Evolutionary conservation across 2,888 invertebrate species (phyloP), one percentile per base, ranked within the genome.

Genomic region (Plemyria rubiginata): DNA sequence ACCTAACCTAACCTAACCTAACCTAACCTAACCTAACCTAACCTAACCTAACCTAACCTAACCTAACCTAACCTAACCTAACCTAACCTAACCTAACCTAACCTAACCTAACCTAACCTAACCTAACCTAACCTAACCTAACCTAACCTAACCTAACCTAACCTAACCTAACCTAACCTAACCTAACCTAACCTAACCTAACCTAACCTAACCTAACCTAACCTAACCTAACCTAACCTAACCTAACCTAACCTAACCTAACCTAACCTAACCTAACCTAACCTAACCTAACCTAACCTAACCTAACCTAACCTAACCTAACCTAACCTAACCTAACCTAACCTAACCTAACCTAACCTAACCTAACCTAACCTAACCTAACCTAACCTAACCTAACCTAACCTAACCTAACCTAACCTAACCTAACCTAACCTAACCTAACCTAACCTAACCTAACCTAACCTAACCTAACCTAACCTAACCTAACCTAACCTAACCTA

Each of bases 301-400:
- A 65, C 65, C 65, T 65, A 65, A 66, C 65, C 62, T 66, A 66
- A 66, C 60, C 65, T 62, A 55, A 61, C 55, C 48, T 48, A 55
- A 46, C 55, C 55, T 48, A 55, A 46, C 55, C 48, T 48, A 55
- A 46, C 55, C 48, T 46, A 55, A 55, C 55, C 55, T 55, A 55
- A 46, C 55, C 48, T 48, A 55, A 55, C 55, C 55, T 55, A 55
- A 55, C 55, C 55, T 55, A 55, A 55, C 55, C 55, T 55, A 55
- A 55, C 54, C 45, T 45, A 54, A 54, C 54, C 54, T 54, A 54
- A 54, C 54, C 54, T 54, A 54, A 54, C 54, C 55, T 55, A 55
- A 55, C 55, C 55, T 55, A 55, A 55, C 55, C 55, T 55, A 55
- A 55, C 55, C 55, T 53, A 53, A 53, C 52, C 52, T 51, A 59